phyloP scores from a whole-genome alignment of 2,888 invertebrate species.

The Mycalesis mineus region DNA sequence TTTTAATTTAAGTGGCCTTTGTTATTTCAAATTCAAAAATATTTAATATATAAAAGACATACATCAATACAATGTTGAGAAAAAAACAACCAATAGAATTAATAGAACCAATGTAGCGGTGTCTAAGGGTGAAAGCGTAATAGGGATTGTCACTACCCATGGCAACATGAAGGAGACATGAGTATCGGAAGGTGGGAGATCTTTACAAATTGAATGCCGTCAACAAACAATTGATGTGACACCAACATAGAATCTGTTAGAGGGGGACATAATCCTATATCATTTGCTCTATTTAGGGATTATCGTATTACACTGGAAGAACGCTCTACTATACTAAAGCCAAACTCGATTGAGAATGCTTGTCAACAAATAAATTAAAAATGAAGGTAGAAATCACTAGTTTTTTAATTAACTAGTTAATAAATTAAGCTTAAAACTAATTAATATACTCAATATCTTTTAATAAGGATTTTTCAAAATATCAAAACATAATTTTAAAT shows the following conservation, averaged over 20 bases:
- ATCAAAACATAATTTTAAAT: no score
- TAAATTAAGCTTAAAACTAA: no score
- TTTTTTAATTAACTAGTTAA: no score
- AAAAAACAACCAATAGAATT: not conserved
- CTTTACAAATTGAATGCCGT: conserved; percentile 15
- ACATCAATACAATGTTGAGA: not conserved
- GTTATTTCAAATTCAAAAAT: no score
- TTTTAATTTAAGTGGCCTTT: no score
- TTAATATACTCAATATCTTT: no score
- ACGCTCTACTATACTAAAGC: no score
- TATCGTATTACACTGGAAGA: conserved; percentile 15
- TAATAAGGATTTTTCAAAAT: no score
- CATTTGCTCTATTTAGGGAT: conserved; percentile 22
- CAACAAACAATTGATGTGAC: conserved; percentile 25
- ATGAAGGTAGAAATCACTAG: no score
- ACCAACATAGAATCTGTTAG: conserved; percentile 19
- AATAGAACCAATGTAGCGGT: not conserved
- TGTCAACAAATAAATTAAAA: no score
- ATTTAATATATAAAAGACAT: no score
- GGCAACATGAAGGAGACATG: not conserved
- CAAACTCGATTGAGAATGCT: no score
- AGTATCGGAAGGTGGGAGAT: conserved; percentile 4
- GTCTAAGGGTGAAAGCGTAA: not conserved
- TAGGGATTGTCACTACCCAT: conserved; percentile 2
- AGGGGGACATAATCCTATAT: conserved; percentile 25